Conservation (phyloP, 2,797 vertebrate genomes). For the Characodon lateralis region DNA sequence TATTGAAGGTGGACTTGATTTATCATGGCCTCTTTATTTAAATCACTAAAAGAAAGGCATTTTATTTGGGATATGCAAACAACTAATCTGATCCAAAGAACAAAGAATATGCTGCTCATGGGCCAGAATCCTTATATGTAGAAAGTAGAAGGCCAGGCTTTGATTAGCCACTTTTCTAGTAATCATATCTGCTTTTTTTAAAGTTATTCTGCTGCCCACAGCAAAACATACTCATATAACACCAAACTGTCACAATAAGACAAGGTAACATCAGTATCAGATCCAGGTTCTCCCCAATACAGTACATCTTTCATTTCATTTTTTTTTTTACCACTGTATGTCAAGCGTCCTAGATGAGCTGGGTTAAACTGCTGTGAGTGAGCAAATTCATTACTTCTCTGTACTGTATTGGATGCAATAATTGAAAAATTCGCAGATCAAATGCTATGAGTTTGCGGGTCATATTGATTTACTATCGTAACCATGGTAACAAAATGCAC, state of each 20-base stretch:
- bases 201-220: neutral
- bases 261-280: neutral
- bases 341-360: neutral
- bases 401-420: neutral
- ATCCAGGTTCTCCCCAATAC: too few species aligned
- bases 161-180: neutral
- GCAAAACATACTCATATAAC: neutral
- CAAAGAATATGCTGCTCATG: too few species aligned
- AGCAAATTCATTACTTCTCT: neutral
- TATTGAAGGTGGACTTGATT: too few species aligned
- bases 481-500: neutral
- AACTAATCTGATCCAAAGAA: too few species aligned
- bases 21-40: too few species aligned
- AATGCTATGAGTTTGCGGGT: neutral
- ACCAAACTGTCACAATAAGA: neutral
- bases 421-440: neutral
- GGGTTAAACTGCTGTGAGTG: neutral
- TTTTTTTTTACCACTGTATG: neutral
- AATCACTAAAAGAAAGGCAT: too few species aligned
- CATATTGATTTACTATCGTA: too few species aligned
- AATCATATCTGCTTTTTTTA: neutral
- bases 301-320: too few species aligned
- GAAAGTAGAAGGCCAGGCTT: neutral
- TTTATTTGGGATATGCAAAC: too few species aligned
- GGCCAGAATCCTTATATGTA: neutral